Evolutionary conservation across 23 tunicate genomes (phyloP), one percentile per base, ranked within the genome.

Genomic region (Diplosoma virens): DNA sequence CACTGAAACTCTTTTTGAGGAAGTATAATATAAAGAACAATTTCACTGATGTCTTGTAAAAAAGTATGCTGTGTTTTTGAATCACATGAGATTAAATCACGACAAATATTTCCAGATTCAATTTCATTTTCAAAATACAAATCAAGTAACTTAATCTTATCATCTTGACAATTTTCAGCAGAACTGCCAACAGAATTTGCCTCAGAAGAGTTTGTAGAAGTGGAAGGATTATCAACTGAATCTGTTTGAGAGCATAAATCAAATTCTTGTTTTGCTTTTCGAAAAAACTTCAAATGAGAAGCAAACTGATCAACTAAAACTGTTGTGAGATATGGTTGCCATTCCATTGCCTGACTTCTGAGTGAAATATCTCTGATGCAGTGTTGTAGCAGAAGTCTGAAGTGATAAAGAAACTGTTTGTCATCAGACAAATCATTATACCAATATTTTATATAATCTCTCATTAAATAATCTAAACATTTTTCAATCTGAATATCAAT

Each of bases 391-490:
- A 72, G 34, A 7, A 33, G 21, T 21, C 74, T 75, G 47, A 85
- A 76, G 27, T 67, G 35, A 27, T 75, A 68, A 11, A 85, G n/a
- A 68, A 92, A 92, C 47, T 80, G 92, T 36, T 77, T 59, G 67
- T 92, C 87, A 69, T 92, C 97, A 0, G 97, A 85, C 35, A 92
- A 50, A 36, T 80, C 92, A 59, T 92, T 81, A 54, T 92, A 92
- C 97, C 97, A 92, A 50, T 92, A 82, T 54, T 85, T 80, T 9
- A 92, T 82, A 80, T 92, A 92, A 75, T 92, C 97, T 5, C 92
- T 59, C 47, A 92, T 56, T 18, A 92, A 66, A 33, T 80, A 92
- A 3, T 81, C 89, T 65, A 90, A 26, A 31, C 89, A 90, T 80
- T 55, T 80, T 32, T 79, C 74, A 4, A 86, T 25, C 27, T 33